Evolutionary conservation across 1,140 invertebrate species (phyloP), one percentile per base, ranked within the genome.

Genomic region (Polypedilum pembai): DNA sequence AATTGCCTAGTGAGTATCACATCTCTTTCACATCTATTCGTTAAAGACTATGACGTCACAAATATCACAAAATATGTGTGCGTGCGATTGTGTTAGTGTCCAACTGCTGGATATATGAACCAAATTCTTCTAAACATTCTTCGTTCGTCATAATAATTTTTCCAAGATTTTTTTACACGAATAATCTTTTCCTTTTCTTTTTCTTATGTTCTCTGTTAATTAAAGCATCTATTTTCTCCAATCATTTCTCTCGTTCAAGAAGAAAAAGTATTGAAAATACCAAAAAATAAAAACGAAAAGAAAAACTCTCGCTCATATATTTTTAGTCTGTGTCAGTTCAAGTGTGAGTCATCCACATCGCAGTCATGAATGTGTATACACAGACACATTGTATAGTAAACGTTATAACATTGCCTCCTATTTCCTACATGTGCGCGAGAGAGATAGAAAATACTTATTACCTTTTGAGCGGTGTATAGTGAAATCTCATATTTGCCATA

Each of bases 1-100:
- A 85, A 56, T 56, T 56, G 65, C 65, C 20, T 20, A 69, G 65
- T 69, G 18, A 69, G 65, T 69, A 20, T 69, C 45, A 69, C 63
- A 66, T 69, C 8, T 69, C 8, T 21, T 21, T 20, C 20, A 8
- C 65, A 10, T 17, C 45, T 56, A 15, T 69, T 69, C 45, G 12
- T 33, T 5, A 56, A 56, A 15, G n/a, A 15, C n/a, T 8, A 56
- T 69, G 65, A 69, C 65, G 65, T 69, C 65, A 69, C 17, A 20
- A 56, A 20, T 21, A 69, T 18, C 65, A 69, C 17, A 69, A 20
- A 10, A 20, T 69, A 21, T 69, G 8, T 10, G 1, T 69, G 65
- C 18, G 18, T 69, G 8, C 8, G 3, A 21, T 20, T 69, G 65
- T 69, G 18, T 69, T 69, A 10, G 65, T 69, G 8, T 4, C 10